Evolutionary conservation across 1,140 invertebrate genomes (phyloP).

Genomic region (Drosophila auraria): DNA sequence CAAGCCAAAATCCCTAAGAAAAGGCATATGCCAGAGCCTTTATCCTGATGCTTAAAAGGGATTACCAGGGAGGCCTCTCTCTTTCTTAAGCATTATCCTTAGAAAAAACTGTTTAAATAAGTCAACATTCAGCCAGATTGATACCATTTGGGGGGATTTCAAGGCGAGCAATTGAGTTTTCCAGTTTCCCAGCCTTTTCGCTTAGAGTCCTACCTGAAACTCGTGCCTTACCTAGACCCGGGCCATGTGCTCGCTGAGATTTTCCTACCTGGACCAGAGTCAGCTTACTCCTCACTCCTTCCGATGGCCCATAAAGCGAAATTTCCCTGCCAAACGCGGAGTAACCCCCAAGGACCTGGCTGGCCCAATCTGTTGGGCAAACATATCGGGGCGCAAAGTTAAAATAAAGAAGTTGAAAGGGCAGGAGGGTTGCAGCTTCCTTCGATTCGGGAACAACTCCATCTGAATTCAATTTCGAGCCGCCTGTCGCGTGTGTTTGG

Average conservation of each 20-base stretch:
- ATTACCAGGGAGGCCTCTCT: not conserved
- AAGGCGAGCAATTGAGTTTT: constrained; percentile 5
- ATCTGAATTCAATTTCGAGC: constrained; percentile 73
- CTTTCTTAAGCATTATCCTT: not conserved
- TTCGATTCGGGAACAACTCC: constrained; percentile 33
- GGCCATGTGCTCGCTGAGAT: not conserved
- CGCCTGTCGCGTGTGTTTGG: constrained; percentile 72
- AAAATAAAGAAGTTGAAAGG: constrained; percentile 17
- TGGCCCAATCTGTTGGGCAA: constrained; percentile 41
- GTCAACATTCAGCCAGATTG: constrained; percentile 3
- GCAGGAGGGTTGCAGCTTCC: not conserved
- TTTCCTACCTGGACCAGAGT: constrained; percentile 6
- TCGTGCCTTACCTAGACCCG: not conserved
- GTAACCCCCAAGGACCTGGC: constrained; percentile 28
- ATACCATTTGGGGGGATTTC: constrained; percentile 7
- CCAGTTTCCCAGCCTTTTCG: not conserved
- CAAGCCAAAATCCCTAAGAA: too few relatives aligned
- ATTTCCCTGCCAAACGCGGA: constrained; percentile 12
- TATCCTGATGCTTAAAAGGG: not conserved
- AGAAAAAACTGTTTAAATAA: not conserved
- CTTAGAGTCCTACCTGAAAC: not conserved
- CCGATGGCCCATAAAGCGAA: constrained; percentile 8
- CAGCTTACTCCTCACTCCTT: not conserved
- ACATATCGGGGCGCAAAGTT: constrained; percentile 43
- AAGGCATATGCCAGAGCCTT: not conserved